Base-by-base conservation (phyloP, 1,140 invertebrate species). In the Piezodorus guildinii region DNA sequence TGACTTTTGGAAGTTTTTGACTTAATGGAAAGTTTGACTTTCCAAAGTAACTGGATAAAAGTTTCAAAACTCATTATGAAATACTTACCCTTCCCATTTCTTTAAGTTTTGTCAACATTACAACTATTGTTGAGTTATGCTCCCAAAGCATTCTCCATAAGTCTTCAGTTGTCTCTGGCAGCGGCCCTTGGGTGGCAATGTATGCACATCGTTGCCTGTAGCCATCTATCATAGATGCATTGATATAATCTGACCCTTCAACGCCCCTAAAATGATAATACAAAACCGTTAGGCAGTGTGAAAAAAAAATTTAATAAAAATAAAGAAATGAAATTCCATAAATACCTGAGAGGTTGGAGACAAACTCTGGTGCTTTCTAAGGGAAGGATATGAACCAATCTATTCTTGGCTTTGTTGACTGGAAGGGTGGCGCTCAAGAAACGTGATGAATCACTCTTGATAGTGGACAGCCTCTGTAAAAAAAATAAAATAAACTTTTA, bases 81-180 rank as follows among this genome's bases (percentile, higher is more conserved):
- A 14, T 27, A 76, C 86, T 81, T 79, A 92, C 91, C 73, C 93
- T 80, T 66, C 94, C 94, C 88, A 96, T 94, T 78, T 98, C 95
- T 74, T 96, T 91, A 19, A 96, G 79, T 76, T 98, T 98, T 4
- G 94, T 98, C 44, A 99, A 77, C 95, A 98, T 99, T 12, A 98
- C 96, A 44, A 99, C 88, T 74, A 99, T 99, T 6, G 94, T 98
- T 0, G 94, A 98, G 75, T 99, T 98, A 73, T 99, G 94, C 74
- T 99, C 96, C 96, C 96, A 99, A n/a, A 99, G 78, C 96, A 98
- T 98, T 66, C 96, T 81, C 97, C 97, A 99, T 71, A 99, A 95
- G 73, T 99, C 96, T 69, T 97, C 94, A 0, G 92, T 92, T 0
- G 97, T 99, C 69, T 98, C 92, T 25, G 85, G 84, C 16, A 98